Conservation (phyloP, 2,888 invertebrate genomes). For the Trachelus tabidus region DNA sequence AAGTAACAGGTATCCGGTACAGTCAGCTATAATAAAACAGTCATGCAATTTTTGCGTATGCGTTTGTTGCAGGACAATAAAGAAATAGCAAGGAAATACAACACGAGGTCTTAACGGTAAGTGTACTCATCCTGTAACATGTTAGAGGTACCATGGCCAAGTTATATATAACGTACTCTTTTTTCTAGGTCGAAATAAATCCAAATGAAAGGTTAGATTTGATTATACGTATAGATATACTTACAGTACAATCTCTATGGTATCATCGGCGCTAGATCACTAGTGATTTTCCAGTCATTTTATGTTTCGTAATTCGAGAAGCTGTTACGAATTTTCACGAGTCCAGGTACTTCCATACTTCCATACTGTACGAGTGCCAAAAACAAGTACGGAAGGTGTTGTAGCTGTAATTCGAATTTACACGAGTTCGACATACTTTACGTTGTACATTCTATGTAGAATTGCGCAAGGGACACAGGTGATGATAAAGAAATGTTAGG, state of each 20-base stretch:
- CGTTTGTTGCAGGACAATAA: neutral
- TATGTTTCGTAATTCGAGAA: neutral
- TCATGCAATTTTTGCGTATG: neutral
- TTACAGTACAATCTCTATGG: neutral
- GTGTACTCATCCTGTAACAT: neutral
- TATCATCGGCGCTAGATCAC: neutral
- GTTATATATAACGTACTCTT: neutral
- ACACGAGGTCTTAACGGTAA: neutral
- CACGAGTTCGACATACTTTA: neutral
- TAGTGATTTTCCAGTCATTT: neutral
- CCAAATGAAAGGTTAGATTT: neutral
- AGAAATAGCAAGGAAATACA: neutral
- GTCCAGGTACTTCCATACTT: neutral
- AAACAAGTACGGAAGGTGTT: neutral
- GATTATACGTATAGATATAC: neutral
- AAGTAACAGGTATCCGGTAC: neutral
- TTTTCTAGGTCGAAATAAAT: neutral
- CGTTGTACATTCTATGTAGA: neutral
- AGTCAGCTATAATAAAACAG: neutral
- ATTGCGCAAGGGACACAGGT: neutral
- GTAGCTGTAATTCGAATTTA: neutral
- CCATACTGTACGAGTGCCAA: neutral
- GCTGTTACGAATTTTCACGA: neutral
- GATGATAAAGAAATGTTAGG: neutral
- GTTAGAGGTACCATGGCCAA: neutral